Evolutionary conservation across 1,140 invertebrate species (phyloP), one percentile per base, ranked within the genome.

Genomic region (Platyura marginata): DNA sequence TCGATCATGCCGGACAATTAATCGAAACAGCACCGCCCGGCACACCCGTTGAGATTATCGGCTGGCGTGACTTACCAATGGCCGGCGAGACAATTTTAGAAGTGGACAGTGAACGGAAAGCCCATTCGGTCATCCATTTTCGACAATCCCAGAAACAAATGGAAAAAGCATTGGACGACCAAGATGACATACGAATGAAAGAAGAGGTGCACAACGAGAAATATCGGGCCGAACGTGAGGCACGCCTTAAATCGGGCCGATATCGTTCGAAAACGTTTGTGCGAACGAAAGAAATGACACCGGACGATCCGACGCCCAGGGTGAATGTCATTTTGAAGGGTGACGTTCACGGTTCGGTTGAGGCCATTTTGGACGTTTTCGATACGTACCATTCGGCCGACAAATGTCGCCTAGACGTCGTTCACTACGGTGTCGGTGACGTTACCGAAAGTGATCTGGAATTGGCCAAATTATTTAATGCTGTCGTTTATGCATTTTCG

Each of bases 331-430:
- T 79, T 16, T 44, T 79, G 13, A 79, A 77, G 59, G 69, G 73
- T 21, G 89, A 94, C 62, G 86, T 92, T 2, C 77, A 83, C 59
- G 86, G 89, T 0, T 93, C 89, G 9, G 72, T 95, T 8, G 92
- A 98, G 65, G 92, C 94, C 1, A 87, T 98, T 48, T 61, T 95
- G 33, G 82, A 96, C 61, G 80, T 90, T 21, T 57, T 98, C 20
- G 81, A 89, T 41, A 90, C 88, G 0, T 98, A 97, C 55, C 66
- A 79, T 41, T 75, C 72, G 37, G 62, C 78, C 46, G 64, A 79
- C 4, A 64, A 71, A 21, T 92, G 93, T 54, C 66, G 71, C 25
- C 62, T 98, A 5, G 80, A 93, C 51, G 56, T 98, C 4, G 72
- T 98, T 16, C 80, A 92, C 59, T 93, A 82, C 62, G 91, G 80